These are phyloP conservation scores for Acanthosepion esculentum DNA, from an alignment of 2,888 invertebrate genomes.

Conservation along the genomic window DNA sequence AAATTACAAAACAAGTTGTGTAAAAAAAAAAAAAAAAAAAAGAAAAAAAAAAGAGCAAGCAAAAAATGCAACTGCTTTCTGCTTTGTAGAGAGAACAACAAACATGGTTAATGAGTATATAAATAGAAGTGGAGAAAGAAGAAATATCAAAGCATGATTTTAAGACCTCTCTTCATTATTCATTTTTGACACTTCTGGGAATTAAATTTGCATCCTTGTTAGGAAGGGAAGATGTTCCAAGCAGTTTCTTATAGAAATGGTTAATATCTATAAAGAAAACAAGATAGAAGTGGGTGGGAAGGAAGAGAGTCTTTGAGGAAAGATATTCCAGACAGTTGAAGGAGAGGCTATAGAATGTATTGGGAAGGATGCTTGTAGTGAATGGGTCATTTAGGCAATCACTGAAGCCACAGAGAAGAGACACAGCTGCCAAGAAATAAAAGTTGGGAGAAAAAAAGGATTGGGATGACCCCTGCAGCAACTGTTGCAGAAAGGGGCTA, in stretches of 20 bases:
- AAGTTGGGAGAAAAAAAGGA: neutral
- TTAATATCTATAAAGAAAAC: neutral
- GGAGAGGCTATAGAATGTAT: neutral
- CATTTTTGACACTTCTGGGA: neutral
- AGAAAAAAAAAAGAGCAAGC: neutral
- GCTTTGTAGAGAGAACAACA: neutral
- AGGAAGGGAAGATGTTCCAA: slow-evolving; percentile 33
- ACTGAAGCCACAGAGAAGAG: slow-evolving; percentile 39
- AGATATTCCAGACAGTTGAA: neutral
- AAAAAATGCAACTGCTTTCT: neutral
- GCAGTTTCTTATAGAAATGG: neutral
- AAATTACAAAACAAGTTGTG: neutral
- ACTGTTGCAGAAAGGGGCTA: neutral
- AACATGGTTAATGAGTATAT: neutral
- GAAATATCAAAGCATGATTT: neutral
- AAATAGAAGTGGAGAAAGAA: neutral
- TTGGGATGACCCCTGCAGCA: neutral
- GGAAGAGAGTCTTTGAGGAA: neutral
- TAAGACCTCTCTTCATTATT: neutral
- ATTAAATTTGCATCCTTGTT: neutral
- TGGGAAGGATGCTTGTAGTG: neutral
- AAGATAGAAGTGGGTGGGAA: neutral
- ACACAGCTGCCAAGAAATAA: slow-evolving; percentile 37
- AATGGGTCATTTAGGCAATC: neutral
- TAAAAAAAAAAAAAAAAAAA: neutral